Percentiles rank a stretch among this genome's conserved stretches.
phyloP scores from a whole-genome alignment of 2,113 vertebrate genomes.

The Cisticola juncidis region DNA sequence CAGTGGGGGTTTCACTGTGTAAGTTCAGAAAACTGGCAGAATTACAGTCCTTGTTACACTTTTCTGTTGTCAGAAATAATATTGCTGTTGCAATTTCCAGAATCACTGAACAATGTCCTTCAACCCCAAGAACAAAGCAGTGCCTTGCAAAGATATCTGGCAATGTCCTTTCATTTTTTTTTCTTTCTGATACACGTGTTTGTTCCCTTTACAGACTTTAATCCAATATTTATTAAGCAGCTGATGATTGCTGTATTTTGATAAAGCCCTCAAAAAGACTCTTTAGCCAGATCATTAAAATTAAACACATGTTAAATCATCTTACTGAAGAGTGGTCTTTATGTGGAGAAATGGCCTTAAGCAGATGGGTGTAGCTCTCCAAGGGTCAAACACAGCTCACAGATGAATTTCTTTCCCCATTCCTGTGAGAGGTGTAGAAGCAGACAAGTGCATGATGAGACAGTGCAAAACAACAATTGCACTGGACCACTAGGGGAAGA shows the following conservation, averaged over 20 bases:
- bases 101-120: background rate
- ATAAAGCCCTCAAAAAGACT: slow-evolving; percentile 42
- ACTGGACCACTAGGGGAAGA: background rate
- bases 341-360: background rate
- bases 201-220: slow-evolving; percentile 30
- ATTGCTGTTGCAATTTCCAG: background rate
- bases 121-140: background rate
- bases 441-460: background rate
- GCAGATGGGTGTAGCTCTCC: background rate
- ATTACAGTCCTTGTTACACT: background rate
- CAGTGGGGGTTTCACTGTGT: background rate
- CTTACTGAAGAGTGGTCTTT: background rate
- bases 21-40: background rate
- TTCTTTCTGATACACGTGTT: background rate
- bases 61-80: slow-evolving; percentile 3
- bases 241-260: slow-evolving; percentile 42
- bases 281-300: slow-evolving; percentile 40
- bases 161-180: background rate
- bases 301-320: slow-evolving; percentile 22
- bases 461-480: background rate
- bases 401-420: background rate
- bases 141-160: background rate
- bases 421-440: background rate
- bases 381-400: background rate
- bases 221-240: slow-evolving; percentile 64